A percentile compares a stretch with the other conserved stretches of the same genome.
These are phyloP conservation scores for Bombus impatiens DNA, from an alignment of 1,140 invertebrate genomes.

Conservation along the genomic window DNA sequence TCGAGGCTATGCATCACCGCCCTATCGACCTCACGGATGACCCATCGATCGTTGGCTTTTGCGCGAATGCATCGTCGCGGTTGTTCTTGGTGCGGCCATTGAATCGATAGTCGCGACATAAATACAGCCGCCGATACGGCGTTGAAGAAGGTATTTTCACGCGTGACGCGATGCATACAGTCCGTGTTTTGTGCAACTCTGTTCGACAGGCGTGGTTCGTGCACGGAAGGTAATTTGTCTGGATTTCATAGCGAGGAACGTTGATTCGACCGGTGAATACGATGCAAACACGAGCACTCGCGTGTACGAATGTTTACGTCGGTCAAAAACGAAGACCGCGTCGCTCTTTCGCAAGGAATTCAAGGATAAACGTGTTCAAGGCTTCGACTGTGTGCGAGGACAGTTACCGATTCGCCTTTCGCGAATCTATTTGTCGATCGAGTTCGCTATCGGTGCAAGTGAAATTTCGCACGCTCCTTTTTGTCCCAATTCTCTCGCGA, in stretches of 20 bases:
- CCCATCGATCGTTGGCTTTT: conserved; percentile 52
- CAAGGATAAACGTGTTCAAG: conserved; percentile 65
- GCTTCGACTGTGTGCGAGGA: conserved; percentile 38
- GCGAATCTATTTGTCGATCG: conserved; percentile 22
- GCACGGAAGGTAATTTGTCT: conserved; percentile 16
- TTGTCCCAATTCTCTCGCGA: background rate
- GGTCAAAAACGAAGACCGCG: conserved; percentile 21
- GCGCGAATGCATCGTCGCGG: conserved; percentile 27
- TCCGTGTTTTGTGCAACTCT: background rate
- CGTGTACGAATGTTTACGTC: conserved; percentile 44
- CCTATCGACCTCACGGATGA: conserved; percentile 25
- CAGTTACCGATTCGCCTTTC: conserved; percentile 23
- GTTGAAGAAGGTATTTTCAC: conserved; percentile 54
- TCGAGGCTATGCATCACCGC: no score
- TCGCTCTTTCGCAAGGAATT: conserved; percentile 64
- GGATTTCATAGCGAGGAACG: background rate
- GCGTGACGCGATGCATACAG: conserved; percentile 2
- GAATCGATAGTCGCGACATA: conserved; percentile 61
- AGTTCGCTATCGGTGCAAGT: background rate
- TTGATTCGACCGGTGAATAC: conserved; percentile 23
- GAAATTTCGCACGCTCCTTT: conserved; percentile 1
- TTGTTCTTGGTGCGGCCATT: conserved; percentile 28
- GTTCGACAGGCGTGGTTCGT: background rate
- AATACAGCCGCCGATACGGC: conserved; percentile 38
- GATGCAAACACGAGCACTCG: background rate